These are phyloP conservation scores for Sesia bembeciformis DNA, from an alignment of 2,888 invertebrate species.

Conservation along the genomic window DNA sequence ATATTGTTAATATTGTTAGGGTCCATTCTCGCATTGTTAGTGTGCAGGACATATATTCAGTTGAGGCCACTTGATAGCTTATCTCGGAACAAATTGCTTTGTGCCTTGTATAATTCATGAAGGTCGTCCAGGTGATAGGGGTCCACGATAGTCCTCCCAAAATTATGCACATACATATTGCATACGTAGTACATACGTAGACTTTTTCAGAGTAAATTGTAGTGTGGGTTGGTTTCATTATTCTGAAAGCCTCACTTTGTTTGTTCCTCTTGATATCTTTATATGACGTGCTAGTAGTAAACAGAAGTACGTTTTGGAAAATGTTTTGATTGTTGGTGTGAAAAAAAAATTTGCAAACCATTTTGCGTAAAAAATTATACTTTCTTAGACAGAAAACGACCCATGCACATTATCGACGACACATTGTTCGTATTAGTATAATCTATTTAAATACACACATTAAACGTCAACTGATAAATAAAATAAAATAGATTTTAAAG, in stretches of 20 bases:
- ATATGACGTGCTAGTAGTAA: not conserved
- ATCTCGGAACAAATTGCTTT: conserved; percentile 46
- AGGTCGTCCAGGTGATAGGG: conserved; percentile 45
- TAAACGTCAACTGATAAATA: too few relatives aligned
- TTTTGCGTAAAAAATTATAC: too few relatives aligned
- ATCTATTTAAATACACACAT: too few relatives aligned
- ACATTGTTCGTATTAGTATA: too few relatives aligned
- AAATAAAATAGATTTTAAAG: too few relatives aligned
- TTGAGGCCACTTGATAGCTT: conserved; percentile 28
- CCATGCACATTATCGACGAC: too few relatives aligned
- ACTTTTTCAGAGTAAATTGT: conserved; percentile 15
- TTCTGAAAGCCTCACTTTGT: conserved; percentile 32
- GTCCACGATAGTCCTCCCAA: conserved; percentile 22
- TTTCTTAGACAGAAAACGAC: too few relatives aligned
- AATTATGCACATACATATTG: conserved; percentile 37
- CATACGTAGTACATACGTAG: conserved; percentile 4
- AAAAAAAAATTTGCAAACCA: too few relatives aligned
- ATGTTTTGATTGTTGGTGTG: not conserved
- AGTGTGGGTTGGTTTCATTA: conserved; percentile 32
- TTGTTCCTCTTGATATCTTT: not conserved
- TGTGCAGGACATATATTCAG: conserved; percentile 5
- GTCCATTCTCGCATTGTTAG: conserved; percentile 3
- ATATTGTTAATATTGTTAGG: not conserved
- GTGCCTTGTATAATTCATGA: conserved; percentile 46
- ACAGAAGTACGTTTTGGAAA: not conserved